phyloP scores from a whole-genome alignment of 2,888 invertebrate species.

The Andrena bucephala region DNA sequence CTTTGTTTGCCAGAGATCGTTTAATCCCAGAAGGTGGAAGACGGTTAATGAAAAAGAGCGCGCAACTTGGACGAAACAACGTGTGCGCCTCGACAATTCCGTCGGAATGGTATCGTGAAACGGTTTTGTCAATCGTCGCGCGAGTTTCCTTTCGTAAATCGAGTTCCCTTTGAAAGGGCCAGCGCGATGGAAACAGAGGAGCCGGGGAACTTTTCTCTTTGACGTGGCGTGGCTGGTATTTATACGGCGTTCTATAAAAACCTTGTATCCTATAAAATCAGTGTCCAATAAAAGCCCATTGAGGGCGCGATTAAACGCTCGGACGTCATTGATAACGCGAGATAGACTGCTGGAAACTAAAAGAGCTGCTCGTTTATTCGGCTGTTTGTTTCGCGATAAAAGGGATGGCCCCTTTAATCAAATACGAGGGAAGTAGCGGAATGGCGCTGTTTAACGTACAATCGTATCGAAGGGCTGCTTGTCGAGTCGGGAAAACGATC shows the following conservation, averaged over 20 bases:
- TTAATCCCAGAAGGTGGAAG: background rate
- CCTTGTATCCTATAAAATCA: slow-evolving; percentile 12
- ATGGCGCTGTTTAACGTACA: background rate
- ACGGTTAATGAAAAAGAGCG: background rate
- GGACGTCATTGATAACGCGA: slow-evolving; percentile 24
- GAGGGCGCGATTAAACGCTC: slow-evolving; percentile 14
- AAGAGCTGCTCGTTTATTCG: background rate
- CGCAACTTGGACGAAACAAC: background rate
- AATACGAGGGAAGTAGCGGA: background rate
- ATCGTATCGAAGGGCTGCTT: too few relatives aligned
- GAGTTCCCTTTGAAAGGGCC: background rate
- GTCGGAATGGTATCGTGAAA: background rate
- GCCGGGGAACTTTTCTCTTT: too few relatives aligned
- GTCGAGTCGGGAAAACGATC: background rate
- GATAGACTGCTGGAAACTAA: background rate
- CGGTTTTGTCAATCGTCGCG: background rate
- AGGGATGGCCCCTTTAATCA: background rate
- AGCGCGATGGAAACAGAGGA: background rate
- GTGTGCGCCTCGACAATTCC: background rate
- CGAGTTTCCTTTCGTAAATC: slow-evolving; percentile 16
- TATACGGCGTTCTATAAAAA: slow-evolving; percentile 40
- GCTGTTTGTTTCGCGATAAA: slow-evolving; percentile 13
- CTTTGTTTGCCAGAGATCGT: background rate
- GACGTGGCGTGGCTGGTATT: slow-evolving; percentile 28
- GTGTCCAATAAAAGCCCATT: slow-evolving; percentile 13